Conservation (phyloP, 2,113 vertebrate species). For the Oriolus oriolus region DNA sequence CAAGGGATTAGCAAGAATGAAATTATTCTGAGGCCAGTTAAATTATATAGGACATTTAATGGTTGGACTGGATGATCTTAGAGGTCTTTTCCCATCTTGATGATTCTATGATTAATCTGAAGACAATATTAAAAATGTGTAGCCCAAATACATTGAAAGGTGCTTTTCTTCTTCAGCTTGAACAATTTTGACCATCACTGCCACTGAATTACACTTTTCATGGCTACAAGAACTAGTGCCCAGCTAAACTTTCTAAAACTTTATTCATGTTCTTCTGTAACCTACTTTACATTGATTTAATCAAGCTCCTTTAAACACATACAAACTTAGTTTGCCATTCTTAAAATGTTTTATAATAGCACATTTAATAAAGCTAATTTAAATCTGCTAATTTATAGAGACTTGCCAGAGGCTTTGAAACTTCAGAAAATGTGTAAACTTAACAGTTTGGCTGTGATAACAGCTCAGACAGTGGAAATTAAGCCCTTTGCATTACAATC, state of each 20-base stretch:
- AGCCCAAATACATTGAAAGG: neutral
- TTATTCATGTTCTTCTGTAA: slow-evolving; percentile 60
- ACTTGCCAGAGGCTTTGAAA: slow-evolving; percentile 72
- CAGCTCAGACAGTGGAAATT: slow-evolving; percentile 62
- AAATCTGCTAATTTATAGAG: slow-evolving; percentile 74
- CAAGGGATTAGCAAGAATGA: neutral
- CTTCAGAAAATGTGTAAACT: slow-evolving; percentile 67
- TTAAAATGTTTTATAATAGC: slow-evolving; percentile 70
- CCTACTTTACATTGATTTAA: slow-evolving; percentile 69
- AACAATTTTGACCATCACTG: neutral
- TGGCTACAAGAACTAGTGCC: slow-evolving; percentile 45
- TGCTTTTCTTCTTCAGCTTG: neutral
- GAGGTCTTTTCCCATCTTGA: neutral
- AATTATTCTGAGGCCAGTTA: neutral
- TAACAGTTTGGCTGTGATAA: slow-evolving; percentile 67
- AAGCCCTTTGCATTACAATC: slow-evolving; percentile 37
- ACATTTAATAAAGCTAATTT: slow-evolving; percentile 77
- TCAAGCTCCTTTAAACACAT: slow-evolving; percentile 68
- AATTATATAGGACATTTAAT: neutral
- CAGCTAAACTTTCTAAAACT: slow-evolving; percentile 60
- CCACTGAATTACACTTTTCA: neutral
- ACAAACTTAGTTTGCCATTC: slow-evolving; percentile 56
- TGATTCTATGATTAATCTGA: neutral
- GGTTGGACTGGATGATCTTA: neutral
- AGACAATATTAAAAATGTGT: neutral